These are phyloP conservation scores for Oreochromis spilurus DNA, from an alignment of 2,113 vertebrate species.

Conservation along the genomic window DNA sequence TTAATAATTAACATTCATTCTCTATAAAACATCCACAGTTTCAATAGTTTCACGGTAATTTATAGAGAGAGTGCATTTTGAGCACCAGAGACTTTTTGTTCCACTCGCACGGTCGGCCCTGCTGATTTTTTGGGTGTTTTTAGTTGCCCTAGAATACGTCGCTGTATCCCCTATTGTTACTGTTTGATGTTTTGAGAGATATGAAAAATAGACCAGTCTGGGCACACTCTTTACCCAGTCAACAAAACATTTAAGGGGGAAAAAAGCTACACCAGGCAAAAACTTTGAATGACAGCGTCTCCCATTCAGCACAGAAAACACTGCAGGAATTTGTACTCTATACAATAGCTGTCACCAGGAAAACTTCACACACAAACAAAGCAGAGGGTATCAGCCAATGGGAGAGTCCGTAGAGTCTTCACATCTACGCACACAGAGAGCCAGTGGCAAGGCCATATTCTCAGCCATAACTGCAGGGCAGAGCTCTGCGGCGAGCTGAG, in stretches of 20 bases:
- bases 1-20: background rate
- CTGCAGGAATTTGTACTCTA: background rate
- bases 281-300: background rate
- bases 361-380: constrained; percentile 2
- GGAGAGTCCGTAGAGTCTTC: background rate
- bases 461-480: constrained; percentile 64
- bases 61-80: background rate
- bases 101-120: background rate
- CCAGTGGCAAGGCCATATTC: constrained; percentile 26
- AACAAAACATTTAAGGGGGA: background rate
- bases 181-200: background rate
- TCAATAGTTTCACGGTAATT: background rate
- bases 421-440: background rate
- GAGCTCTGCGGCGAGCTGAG: constrained; percentile 59
- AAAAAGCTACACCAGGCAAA: background rate
- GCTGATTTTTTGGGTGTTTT: background rate
- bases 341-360: background rate
- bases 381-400: background rate
- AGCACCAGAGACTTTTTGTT: background rate
- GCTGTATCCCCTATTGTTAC: background rate
- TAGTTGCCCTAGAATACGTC: background rate
- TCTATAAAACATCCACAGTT: background rate
- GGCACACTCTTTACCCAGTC: background rate
- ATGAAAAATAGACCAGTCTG: background rate
- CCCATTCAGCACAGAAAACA: background rate